phyloP scores from a whole-genome alignment of 1,140 invertebrate genomes.

The Heliconius himera region DNA sequence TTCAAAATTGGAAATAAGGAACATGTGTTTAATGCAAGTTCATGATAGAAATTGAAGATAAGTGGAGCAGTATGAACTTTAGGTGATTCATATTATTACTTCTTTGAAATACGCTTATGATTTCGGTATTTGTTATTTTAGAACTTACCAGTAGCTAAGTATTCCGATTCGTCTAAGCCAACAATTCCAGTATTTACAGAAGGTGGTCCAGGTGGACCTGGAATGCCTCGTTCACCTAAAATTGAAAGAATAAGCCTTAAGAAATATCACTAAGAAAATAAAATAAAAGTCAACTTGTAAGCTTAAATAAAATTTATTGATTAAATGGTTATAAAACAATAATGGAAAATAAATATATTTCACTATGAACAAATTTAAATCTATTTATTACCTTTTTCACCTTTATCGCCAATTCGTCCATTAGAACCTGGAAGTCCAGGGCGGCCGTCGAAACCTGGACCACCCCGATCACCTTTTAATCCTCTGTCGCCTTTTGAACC shows the following conservation, averaged over 20 bases:
- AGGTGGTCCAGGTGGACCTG: slow-evolving; percentile 78
- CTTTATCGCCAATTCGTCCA: slow-evolving; percentile 81
- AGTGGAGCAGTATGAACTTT: neutral
- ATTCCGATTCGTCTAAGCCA: slow-evolving; percentile 56
- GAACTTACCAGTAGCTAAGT: slow-evolving; percentile 49
- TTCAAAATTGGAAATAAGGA: too few species aligned
- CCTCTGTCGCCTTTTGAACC: slow-evolving; percentile 88
- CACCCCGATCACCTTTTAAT: slow-evolving; percentile 85
- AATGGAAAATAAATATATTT: too few species aligned
- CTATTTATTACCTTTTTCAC: slow-evolving; percentile 79
- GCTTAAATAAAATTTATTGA: neutral
- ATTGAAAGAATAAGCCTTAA: neutral
- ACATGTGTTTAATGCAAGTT: neutral
- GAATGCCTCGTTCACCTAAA: slow-evolving; percentile 78
- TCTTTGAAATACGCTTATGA: neutral
- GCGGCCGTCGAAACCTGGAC: slow-evolving; percentile 78
- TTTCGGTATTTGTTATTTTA: neutral
- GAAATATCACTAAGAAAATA: too few species aligned
- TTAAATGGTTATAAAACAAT: neutral
- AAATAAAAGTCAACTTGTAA: too few species aligned
- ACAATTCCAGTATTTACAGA: slow-evolving; percentile 38
- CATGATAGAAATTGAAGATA: neutral
- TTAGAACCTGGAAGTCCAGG: slow-evolving; percentile 81
- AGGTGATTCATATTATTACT: too few species aligned
- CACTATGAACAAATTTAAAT: neutral